Base-by-base conservation (phyloP, 2,888 invertebrate genomes). In the Ormyrus nitidulus region DNA sequence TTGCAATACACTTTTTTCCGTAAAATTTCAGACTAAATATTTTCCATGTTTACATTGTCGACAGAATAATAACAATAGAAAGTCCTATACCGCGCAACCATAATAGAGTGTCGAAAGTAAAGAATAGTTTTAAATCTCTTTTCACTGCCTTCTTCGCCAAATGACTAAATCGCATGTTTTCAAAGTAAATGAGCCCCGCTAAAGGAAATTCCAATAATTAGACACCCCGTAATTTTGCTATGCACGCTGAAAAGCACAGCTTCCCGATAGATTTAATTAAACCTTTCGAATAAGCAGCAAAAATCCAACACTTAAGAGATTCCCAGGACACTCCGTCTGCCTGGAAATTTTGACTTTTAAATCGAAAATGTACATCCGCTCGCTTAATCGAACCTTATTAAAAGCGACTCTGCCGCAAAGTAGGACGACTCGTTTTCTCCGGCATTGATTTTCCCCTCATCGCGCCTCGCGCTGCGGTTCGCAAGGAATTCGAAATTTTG, bases 181-280 rank as follows among this genome's bases (percentile, higher is more conserved):
- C 74, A 46, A 9, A 11, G 34, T 44, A 53, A 75, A 68, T 64
- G 68, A 75, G 74, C 58, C 68, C 53, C 61, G 59, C 75, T 11
- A 19, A 75, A 66, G 75, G n/a, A 65, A 75, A 68, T 68, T 75
- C 75, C 75, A 58, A 75, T 75, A 75, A 75, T 75, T 75, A 68
- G 75, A 56, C 51, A 66, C 66, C 59, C 19, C 6, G 59, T 46
- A 61, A 54, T 71, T 53, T 72, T 44, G 58, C 72, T 44, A 58
- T 51, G 49, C 74, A 49, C 46, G 62, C 51, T 9, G 48, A 11
- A 11, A 70, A 59, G 61, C 19, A 49, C 65, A 6, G 46, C 59
- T 77, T 77, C 53, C 54, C 66, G 48, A 19, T 9, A 53, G 53
- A 44, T 58, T 54, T 68, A 78, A 78, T 78, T 78, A 53, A 76